Conservation (phyloP, 2,888 invertebrate species). For the Metallyticus violacea region DNA sequence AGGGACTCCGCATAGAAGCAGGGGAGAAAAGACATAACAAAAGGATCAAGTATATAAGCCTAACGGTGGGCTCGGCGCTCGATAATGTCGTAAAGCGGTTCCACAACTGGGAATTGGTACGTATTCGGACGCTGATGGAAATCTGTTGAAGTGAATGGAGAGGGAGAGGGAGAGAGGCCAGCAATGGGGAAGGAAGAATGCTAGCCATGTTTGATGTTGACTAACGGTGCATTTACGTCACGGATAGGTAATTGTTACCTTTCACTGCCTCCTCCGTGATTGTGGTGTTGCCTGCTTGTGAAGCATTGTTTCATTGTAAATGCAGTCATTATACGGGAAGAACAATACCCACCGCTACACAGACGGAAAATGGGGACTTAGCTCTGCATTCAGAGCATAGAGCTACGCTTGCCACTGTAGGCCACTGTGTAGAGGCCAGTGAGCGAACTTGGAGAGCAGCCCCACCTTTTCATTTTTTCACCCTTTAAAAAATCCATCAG, state of each 20-base stretch:
- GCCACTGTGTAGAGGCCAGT: not conserved
- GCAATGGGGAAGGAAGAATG: not conserved
- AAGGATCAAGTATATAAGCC: not conserved
- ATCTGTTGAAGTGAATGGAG: not conserved
- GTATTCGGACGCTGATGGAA: not conserved
- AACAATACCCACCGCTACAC: not conserved
- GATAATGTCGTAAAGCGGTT: not conserved
- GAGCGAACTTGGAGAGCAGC: too few species aligned
- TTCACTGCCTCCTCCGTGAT: not conserved
- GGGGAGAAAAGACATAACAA: not conserved
- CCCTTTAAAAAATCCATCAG: not conserved
- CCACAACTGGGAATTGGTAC: not conserved
- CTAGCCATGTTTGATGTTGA: not conserved
- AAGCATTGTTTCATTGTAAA: not conserved
- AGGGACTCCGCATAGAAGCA: not conserved
- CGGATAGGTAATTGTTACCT: not conserved
- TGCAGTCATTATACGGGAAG: not conserved
- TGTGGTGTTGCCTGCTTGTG: not conserved
- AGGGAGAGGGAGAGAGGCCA: not conserved
- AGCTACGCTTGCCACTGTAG: not conserved
- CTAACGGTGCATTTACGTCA: not conserved
- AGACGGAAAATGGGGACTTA: not conserved
- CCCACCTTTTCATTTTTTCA: not conserved
- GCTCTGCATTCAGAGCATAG: not conserved
- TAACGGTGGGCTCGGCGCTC: not conserved